Conservation (phyloP, 2,113 vertebrate genomes). For the Pelmatolapia mariae region DNA sequence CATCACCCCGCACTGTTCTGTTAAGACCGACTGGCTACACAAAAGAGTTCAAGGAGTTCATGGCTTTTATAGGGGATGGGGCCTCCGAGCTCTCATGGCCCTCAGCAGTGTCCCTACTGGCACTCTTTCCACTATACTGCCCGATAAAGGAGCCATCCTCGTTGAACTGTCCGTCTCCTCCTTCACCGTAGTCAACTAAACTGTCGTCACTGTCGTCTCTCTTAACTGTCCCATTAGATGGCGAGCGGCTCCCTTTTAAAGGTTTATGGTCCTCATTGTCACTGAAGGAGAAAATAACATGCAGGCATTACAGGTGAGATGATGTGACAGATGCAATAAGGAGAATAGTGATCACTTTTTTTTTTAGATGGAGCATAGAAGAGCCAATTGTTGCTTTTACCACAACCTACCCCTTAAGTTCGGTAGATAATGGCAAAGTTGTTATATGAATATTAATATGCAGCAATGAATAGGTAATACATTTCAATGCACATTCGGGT, state of each 20-base stretch:
- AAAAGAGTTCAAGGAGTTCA: constrained; percentile 88
- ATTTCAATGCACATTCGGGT: background rate
- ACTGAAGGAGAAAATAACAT: constrained; percentile 81
- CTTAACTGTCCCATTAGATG: constrained; percentile 95
- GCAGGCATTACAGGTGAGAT: constrained; percentile 72
- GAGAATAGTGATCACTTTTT: constrained; percentile 45
- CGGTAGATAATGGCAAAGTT: background rate
- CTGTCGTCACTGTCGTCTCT: constrained; percentile 96
- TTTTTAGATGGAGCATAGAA: constrained; percentile 60
- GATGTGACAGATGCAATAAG: constrained; percentile 50
- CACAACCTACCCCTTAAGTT: background rate
- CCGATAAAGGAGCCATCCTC: constrained; percentile 99
- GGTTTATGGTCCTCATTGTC: constrained; percentile 98
- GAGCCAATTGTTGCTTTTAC: background rate
- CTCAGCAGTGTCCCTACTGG: constrained; percentile 84
- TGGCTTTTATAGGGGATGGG: constrained; percentile 92
- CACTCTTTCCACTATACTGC: constrained; percentile 95
- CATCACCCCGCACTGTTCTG: background rate
- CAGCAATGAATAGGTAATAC: background rate
- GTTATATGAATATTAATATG: background rate
- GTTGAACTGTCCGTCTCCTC: constrained; percentile 97
- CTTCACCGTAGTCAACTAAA: constrained; percentile 98
- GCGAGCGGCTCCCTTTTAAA: constrained; percentile 91
- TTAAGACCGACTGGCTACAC: constrained; percentile 72
- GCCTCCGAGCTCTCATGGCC: constrained; percentile 94